Evolutionary conservation across 2,888 invertebrate species (phyloP).

Genomic region (Unio pictorum): DNA sequence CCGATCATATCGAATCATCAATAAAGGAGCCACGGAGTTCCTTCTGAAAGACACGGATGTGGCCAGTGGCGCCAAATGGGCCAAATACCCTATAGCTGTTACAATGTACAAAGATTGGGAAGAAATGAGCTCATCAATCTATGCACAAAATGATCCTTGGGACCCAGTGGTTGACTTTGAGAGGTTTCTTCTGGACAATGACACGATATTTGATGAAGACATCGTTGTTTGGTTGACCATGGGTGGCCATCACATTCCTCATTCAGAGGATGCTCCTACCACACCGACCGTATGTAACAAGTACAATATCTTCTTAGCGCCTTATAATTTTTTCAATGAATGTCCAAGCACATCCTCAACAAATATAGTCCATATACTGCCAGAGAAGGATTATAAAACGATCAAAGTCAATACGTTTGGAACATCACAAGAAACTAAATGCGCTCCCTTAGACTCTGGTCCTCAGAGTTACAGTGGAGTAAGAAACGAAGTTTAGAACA

Average conservation of each 20-base stretch:
- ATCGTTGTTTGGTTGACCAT: slow-evolving; percentile 65
- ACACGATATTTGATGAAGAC: slow-evolving; percentile 59
- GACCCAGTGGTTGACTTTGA: slow-evolving; percentile 59
- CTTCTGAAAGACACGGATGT: slow-evolving; percentile 43
- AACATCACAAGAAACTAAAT: slow-evolving; percentile 29
- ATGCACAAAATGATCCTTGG: slow-evolving; percentile 60
- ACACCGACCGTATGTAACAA: slow-evolving; percentile 52
- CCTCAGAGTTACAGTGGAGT: slow-evolving; percentile 33
- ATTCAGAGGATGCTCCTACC: slow-evolving; percentile 63
- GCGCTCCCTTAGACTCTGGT: slow-evolving; percentile 34
- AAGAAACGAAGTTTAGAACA: too few species aligned
- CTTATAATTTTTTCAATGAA: slow-evolving; percentile 64
- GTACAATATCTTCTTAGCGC: slow-evolving; percentile 50
- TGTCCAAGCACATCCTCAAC: slow-evolving; percentile 57
- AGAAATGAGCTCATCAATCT: slow-evolving; percentile 57
- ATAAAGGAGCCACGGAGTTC: slow-evolving; percentile 44
- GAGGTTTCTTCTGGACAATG: slow-evolving; percentile 58
- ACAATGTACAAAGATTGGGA: slow-evolving; percentile 61
- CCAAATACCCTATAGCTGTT: slow-evolving; percentile 54
- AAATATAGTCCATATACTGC: slow-evolving; percentile 47
- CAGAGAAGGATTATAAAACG: slow-evolving; percentile 13
- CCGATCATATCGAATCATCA: slow-evolving; percentile 52
- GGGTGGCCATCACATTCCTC: slow-evolving; percentile 60
- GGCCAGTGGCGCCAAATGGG: slow-evolving; percentile 56
- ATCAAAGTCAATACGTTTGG: slow-evolving; percentile 45